Evolutionary conservation across 2,888 invertebrate genomes (phyloP).

Genomic region (Tachina lurida): DNA sequence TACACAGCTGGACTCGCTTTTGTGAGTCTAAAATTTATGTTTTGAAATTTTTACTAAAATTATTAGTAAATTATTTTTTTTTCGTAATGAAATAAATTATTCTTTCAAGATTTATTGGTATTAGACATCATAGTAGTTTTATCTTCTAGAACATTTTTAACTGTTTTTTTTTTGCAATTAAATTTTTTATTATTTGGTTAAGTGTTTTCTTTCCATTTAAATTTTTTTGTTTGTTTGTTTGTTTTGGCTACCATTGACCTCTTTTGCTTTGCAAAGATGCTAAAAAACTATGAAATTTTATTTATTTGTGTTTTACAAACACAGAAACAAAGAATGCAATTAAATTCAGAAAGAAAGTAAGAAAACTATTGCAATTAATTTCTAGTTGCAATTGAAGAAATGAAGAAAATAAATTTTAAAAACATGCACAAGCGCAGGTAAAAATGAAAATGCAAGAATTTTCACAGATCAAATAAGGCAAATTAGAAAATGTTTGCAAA

Average conservation of each 20-base stretch:
- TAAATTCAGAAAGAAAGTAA: background rate
- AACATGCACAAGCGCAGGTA: background rate
- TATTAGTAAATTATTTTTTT: background rate
- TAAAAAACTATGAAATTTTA: background rate
- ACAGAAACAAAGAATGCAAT: background rate
- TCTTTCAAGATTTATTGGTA: background rate
- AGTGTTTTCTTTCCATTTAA: background rate
- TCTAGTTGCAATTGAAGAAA: conserved; percentile 10
- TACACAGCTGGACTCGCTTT: background rate
- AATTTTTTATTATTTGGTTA: background rate
- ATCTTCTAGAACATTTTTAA: background rate
- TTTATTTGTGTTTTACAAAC: background rate
- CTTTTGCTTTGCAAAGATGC: background rate
- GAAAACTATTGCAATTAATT: conserved; percentile 19
- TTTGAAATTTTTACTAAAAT: background rate
- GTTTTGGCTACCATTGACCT: conserved; percentile 7
- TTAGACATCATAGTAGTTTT: background rate
- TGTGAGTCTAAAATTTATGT: background rate
- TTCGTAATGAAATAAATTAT: no score
- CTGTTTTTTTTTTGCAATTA: conserved; percentile 3
- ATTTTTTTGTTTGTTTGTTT: no score
- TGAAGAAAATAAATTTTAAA: conserved; percentile 20
- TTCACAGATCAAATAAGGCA: conserved; percentile 46
- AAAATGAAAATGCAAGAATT: conserved; percentile 57
- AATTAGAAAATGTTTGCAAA: conserved; percentile 32